A percentile compares a stretch with the other conserved stretches of the same genome.
Conservation (phyloP, 2,888 invertebrate species). For the Plutella xylostella region DNA sequence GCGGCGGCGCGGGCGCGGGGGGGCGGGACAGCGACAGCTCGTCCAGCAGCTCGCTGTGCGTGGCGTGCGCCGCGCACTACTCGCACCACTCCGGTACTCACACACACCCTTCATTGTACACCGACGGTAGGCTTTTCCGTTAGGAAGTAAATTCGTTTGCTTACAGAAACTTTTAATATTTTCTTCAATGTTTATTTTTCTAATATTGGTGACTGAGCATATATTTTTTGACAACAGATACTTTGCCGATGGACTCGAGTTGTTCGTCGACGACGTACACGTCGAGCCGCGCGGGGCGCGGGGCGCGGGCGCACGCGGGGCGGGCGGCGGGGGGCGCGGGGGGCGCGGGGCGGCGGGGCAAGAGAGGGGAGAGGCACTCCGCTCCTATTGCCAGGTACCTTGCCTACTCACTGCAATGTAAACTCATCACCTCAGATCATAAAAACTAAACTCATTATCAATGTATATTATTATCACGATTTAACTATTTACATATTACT, state of each 20-base stretch:
- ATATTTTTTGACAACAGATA: slow-evolving; percentile 23
- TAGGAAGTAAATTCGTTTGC: too few species aligned
- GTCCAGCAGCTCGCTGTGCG: slow-evolving; percentile 55
- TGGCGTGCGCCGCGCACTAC: slow-evolving; percentile 42
- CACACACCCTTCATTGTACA: too few species aligned
- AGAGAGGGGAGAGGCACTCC: slow-evolving; percentile 15
- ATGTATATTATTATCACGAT: too few species aligned
- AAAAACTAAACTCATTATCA: too few species aligned
- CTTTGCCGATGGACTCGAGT: slow-evolving; percentile 32
- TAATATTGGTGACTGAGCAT: not conserved
- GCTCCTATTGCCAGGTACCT: slow-evolving; percentile 34
- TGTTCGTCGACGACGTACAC: slow-evolving; percentile 36
- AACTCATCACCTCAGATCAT: too few species aligned
- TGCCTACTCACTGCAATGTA: too few species aligned
- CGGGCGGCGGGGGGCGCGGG: slow-evolving; percentile 14
- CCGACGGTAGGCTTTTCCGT: not conserved
- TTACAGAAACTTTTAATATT: too few species aligned
- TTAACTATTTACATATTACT: too few species aligned
- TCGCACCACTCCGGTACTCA: slow-evolving; percentile 41
- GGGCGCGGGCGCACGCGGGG: slow-evolving; percentile 14
- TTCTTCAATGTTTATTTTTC: too few species aligned
- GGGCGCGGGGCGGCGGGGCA: slow-evolving; percentile 11
- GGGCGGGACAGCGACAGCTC: slow-evolving; percentile 44
- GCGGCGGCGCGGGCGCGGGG: slow-evolving; percentile 14
- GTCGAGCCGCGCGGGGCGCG: slow-evolving; percentile 12